Evolutionary conservation across 2,888 invertebrate genomes (phyloP), one percentile per base, ranked within the genome.

Genomic region (Lepidochitona cinerea): DNA sequence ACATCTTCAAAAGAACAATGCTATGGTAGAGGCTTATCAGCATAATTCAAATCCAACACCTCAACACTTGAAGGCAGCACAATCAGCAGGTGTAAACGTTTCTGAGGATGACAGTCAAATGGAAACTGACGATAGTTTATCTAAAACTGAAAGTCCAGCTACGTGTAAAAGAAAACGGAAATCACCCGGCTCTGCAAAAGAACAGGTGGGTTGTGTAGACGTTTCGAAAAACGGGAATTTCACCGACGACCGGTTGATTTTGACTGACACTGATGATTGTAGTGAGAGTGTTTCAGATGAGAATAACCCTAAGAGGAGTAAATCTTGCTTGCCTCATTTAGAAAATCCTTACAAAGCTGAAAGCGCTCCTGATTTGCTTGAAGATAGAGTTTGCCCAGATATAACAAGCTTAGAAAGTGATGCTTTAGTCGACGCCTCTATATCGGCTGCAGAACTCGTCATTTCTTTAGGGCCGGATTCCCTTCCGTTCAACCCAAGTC

Each of bases 361-460:
- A 14, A 29, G 26, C 23, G 36, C 53, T n/a, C 32, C 41, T 37
- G 37, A 64, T 26, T n/a, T n/a, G n/a, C n/a, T n/a, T n/a, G 52
- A 64, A 37, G 32, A 66, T 23, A 74, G 71, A 18, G 64, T 64
- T 26, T 74, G 74, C n/a, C 73, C 77, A 5, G 79, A 76, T 69
- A 65, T 81, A 0, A 79, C 80, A 37, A 85, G 83, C 70, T 72
- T 87, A 18, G 87, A 87, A 68, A 82, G 79, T 67, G 87, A 87
- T 75, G 87, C 86, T 4, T 71, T 87, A 18, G 73, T 84, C 36
- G 87, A 87, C 70, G 77, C 77, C 6, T 77, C 79, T 41, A 79
- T 79, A 9, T 70, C 76, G 33, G 74, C 80, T 49, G 36, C 80
- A 26, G 75, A 77, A 35, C 72, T 76, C n/a, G 71, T 69, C 5